A percentile compares a stretch with the other conserved stretches of the same genome.
Conservation (phyloP, 1,140 invertebrate genomes). For the Papilio polyxenes region DNA sequence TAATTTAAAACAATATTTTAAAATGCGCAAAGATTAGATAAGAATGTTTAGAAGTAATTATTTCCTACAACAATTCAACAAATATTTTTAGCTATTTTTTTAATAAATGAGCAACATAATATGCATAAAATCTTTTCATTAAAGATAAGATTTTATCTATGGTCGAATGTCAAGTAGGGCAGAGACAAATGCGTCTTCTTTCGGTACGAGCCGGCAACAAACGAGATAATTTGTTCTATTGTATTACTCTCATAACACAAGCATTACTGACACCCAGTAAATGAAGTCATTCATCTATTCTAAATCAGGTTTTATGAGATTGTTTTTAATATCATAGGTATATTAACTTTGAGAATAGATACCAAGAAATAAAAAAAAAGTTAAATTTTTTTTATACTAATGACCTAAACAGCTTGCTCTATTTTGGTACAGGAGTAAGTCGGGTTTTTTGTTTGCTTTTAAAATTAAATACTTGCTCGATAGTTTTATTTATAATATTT, state of each 20-base stretch:
- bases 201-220: constrained; percentile 32
- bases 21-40: no score
- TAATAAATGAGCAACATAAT: no score
- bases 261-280: constrained; percentile 30
- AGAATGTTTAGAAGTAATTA: not conserved
- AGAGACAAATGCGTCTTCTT: constrained; percentile 48
- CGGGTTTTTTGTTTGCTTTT: not conserved
- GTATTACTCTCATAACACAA: constrained; percentile 27
- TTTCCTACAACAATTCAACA: no score
- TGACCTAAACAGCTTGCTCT: not conserved
- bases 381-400: no score
- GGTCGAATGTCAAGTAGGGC: constrained; percentile 41
- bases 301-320: constrained; percentile 18
- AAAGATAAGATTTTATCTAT: constrained; percentile 44
- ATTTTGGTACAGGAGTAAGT: not conserved
- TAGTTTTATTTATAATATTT: not conserved
- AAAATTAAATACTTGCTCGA: not conserved
- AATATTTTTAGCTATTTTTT: no score
- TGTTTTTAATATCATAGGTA: not conserved
- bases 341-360: no score
- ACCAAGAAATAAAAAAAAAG: no score
- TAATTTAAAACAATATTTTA: no score
- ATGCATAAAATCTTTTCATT: constrained; percentile 4
- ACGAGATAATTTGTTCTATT: constrained; percentile 36
- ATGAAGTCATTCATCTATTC: constrained; percentile 26